These are phyloP conservation scores for Tromatobia lineatoria DNA, from an alignment of 2,888 invertebrate genomes.

Conservation along the genomic window DNA sequence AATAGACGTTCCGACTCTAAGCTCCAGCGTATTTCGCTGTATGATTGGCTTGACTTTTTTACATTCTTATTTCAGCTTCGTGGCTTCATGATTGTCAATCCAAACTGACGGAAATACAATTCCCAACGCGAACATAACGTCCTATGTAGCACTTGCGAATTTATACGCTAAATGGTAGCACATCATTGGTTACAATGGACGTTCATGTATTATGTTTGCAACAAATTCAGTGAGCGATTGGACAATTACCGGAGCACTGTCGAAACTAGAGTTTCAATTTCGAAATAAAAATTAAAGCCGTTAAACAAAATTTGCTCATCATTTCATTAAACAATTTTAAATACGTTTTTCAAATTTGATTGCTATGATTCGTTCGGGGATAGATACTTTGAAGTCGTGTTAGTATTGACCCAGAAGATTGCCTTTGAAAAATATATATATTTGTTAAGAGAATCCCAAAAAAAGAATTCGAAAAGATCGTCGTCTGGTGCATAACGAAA, in stretches of 20 bases:
- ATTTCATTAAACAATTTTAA: no score
- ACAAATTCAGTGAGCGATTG: not conserved
- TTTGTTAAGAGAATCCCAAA: not conserved
- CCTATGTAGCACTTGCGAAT: not conserved
- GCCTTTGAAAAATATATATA: no score
- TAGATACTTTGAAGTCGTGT: no score
- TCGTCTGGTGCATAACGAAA: constrained; percentile 67
- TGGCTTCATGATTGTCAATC: not conserved
- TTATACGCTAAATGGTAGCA: not conserved
- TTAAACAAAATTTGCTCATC: no score
- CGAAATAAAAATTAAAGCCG: no score
- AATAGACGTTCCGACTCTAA: not conserved
- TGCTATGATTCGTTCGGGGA: no score
- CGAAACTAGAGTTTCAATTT: not conserved
- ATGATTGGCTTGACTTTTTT: not conserved
- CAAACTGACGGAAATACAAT: not conserved
- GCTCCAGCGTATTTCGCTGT: not conserved
- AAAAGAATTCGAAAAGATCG: not conserved
- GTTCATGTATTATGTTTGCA: not conserved
- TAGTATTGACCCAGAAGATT: no score
- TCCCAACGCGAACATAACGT: not conserved
- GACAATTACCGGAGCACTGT: not conserved
- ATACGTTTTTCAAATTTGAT: no score
- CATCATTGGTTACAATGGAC: not conserved
- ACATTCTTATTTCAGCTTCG: constrained; percentile 3